These are phyloP conservation scores for Arizona elegans DNA, from an alignment of 2,113 vertebrate species.

Conservation along the genomic window DNA sequence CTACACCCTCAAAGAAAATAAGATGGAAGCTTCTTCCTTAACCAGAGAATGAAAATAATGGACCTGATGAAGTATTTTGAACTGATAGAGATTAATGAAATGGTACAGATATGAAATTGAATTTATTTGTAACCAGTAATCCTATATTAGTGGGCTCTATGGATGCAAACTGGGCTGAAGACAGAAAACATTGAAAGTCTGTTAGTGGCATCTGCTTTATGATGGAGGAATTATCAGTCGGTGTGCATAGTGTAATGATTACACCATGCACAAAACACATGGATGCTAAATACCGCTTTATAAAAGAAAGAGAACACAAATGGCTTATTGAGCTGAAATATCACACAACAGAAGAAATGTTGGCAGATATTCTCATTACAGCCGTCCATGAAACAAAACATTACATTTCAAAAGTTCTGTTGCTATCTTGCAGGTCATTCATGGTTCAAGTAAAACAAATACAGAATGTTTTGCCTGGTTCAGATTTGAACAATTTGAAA, in stretches of 20 bases:
- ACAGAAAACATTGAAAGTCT: not conserved
- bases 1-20: not conserved
- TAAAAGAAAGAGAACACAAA: not conserved
- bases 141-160: not conserved
- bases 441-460: not conserved
- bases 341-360: not conserved
- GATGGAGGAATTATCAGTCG: not conserved
- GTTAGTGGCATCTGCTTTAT: not conserved
- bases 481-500: not conserved
- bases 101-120: not conserved
- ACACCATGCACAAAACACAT: not conserved
- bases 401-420: not conserved
- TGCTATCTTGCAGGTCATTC: not conserved
- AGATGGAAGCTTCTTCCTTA: not conserved
- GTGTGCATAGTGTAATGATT: not conserved
- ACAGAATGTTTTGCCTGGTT: not conserved
- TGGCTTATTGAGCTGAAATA: not conserved
- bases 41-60: not conserved
- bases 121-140: not conserved
- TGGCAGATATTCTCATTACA: not conserved
- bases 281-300: not conserved
- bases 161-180: not conserved
- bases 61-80: not conserved
- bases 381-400: not conserved
- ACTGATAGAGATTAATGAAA: not conserved